Percentiles rank a stretch among this genome's conserved stretches.
These are phyloP conservation scores for Zaprionus bogoriensis DNA, from an alignment of 2,888 invertebrate genomes.

Conservation along the genomic window DNA sequence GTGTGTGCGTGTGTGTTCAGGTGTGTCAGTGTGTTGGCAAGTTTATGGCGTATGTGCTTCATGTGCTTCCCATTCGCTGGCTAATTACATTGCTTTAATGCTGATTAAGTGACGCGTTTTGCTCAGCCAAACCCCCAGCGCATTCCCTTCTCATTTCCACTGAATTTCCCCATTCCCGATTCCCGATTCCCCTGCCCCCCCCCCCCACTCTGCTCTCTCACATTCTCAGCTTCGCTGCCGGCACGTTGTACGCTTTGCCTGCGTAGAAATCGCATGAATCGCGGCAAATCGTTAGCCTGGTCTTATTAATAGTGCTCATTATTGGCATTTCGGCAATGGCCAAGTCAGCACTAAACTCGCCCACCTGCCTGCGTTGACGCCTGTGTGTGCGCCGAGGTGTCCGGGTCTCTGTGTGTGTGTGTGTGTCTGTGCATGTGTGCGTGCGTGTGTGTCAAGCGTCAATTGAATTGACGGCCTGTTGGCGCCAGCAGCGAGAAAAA, in stretches of 20 bases:
- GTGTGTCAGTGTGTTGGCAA: constrained; percentile 1
- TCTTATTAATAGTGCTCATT: constrained; percentile 66
- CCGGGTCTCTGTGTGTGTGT: background rate
- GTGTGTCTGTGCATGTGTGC: constrained; percentile 6
- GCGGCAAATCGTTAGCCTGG: constrained; percentile 31
- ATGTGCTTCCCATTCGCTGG: background rate
- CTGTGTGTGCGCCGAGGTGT: background rate
- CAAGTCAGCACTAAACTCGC: constrained; percentile 33
- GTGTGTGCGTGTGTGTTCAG: background rate
- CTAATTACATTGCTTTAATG: constrained; percentile 46
- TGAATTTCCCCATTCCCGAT: background rate
- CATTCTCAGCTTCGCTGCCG: no score
- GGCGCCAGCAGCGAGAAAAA: constrained; percentile 37
- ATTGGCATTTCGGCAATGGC: constrained; percentile 59
- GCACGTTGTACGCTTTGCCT: background rate
- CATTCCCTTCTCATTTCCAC: background rate
- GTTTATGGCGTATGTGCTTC: constrained; percentile 1
- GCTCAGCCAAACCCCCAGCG: background rate
- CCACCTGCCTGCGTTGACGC: constrained; percentile 4
- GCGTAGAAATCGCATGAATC: constrained; percentile 29
- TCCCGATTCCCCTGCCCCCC: background rate
- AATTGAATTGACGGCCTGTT: constrained; percentile 42
- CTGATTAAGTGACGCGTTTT: constrained; percentile 41
- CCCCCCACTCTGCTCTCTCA: no score
- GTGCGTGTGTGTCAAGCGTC: constrained; percentile 27